These are phyloP conservation scores for Eclectus roratus DNA, from an alignment of 2,113 vertebrate species.

Conservation along the genomic window DNA sequence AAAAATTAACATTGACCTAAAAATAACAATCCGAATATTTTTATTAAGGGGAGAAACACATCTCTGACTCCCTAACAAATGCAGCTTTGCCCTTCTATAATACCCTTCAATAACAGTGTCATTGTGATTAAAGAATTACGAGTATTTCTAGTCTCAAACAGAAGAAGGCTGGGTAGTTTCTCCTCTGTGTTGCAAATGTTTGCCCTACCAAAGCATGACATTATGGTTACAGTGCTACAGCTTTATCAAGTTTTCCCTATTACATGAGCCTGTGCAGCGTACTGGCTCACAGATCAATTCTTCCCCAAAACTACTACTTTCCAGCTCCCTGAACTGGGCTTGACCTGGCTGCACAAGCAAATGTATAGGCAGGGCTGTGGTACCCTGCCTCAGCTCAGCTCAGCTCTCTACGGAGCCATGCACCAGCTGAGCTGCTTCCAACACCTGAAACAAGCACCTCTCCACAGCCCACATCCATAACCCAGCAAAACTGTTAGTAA, in stretches of 20 bases:
- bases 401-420: not conserved
- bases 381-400: not conserved
- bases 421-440: not conserved
- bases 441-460: rapidly evolving
- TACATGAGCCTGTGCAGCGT: not conserved
- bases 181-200: not conserved
- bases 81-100: not conserved
- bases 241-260: not conserved
- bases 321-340: not conserved
- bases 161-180: not conserved
- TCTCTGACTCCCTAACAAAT: not conserved
- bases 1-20: not conserved
- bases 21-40: not conserved
- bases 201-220: not conserved
- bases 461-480: not conserved
- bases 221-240: not conserved
- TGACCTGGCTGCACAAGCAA: not conserved
- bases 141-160: not conserved
- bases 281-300: not conserved
- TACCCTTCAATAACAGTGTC: not conserved
- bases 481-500: not conserved
- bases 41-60: not conserved
- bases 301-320: not conserved
- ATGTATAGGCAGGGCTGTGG: not conserved
- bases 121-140: not conserved